A percentile compares a stretch with the other conserved stretches of the same genome.
Evolutionary conservation across 2,113 vertebrate species (phyloP).

Genomic region (Saguinus imperator): DNA sequence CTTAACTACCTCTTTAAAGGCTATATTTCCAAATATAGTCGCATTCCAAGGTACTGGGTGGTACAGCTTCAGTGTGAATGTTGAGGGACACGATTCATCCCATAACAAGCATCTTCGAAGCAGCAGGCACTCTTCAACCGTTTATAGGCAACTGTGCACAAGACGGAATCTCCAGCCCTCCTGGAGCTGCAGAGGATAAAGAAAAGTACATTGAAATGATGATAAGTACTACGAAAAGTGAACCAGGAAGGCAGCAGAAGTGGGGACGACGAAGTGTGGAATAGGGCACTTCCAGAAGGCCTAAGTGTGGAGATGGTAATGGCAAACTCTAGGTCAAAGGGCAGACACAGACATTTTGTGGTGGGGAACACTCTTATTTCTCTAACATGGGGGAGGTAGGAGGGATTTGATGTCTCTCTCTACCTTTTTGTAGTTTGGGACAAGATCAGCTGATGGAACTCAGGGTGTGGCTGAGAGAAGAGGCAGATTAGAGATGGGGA

Average conservation of each 20-base stretch:
- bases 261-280: no score
- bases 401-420: neutral
- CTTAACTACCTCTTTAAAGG: neutral
- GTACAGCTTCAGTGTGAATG: neutral
- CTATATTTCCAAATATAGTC: neutral
- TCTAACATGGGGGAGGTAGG: neutral
- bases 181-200: neutral
- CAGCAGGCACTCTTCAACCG: neutral
- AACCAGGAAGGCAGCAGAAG: no score
- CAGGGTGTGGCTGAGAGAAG: neutral
- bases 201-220: neutral
- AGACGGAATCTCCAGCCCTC: neutral
- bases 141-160: neutral
- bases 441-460: neutral
- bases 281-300: neutral
- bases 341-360: no score
- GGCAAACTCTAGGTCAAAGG: neutral
- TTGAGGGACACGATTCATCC: neutral
- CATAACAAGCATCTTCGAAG: neutral
- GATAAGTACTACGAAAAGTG: no score
- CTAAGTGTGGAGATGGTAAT: accelerated
- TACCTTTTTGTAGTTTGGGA: neutral
- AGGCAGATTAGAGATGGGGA: neutral
- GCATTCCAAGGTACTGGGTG: neutral
- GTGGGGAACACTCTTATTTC: neutral